Evolutionary conservation across 2,888 invertebrate genomes (phyloP).

Genomic region (Phytoseiulus persimilis): DNA sequence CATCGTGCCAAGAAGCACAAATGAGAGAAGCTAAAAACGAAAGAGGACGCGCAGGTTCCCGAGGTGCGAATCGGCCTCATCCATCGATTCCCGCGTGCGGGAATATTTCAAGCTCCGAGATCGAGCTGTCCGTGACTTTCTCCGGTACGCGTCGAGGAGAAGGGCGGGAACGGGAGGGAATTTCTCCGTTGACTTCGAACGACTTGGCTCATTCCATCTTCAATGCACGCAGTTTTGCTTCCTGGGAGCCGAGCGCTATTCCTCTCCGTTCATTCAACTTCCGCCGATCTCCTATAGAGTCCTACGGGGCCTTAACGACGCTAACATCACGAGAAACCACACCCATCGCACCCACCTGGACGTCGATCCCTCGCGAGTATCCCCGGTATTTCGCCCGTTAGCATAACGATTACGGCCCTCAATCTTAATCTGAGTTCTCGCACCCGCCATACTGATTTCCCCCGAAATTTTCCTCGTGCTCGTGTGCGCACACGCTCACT

Average conservation of each 20-base stretch:
- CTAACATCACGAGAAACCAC: not conserved
- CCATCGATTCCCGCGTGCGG: too few relatives aligned
- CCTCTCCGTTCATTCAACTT: not conserved
- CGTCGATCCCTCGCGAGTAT: not conserved
- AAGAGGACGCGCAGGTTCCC: not conserved
- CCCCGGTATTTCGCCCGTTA: not conserved
- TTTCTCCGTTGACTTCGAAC: too few relatives aligned
- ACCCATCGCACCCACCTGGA: not conserved
- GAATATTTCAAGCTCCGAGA: too few relatives aligned
- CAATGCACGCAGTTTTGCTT: too few relatives aligned
- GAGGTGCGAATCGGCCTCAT: too few relatives aligned
- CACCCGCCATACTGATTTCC: not conserved
- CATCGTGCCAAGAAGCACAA: not conserved
- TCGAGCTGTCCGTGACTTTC: too few relatives aligned
- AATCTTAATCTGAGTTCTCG: not conserved
- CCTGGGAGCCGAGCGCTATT: not conserved
- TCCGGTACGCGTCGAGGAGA: too few relatives aligned
- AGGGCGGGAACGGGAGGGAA: too few relatives aligned
- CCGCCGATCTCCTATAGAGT: not conserved
- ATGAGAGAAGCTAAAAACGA: not conserved
- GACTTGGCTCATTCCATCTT: too few relatives aligned
- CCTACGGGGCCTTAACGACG: not conserved
- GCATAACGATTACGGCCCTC: not conserved
- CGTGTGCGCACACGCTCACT: not conserved
- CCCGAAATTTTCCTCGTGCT: not conserved